Percentiles rank a stretch among this genome's conserved stretches.
phyloP scores from a whole-genome alignment of 2,888 invertebrate genomes.

The Dolomedes plantarius region DNA sequence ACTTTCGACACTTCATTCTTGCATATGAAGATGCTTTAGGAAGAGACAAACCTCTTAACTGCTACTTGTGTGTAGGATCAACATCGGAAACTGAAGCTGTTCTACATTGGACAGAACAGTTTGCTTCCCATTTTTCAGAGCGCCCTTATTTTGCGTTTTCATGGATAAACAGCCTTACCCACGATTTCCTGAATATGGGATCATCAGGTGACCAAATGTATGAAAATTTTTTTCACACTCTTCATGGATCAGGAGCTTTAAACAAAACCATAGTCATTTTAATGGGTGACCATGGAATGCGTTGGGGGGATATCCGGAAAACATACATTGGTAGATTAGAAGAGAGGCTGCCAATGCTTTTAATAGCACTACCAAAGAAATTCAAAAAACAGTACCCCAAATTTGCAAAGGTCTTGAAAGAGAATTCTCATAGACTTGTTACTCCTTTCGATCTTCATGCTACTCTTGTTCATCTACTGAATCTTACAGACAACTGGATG shows the following conservation, averaged over 20 bases:
- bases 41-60: conserved; percentile 19
- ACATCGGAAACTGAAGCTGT: conserved; percentile 67
- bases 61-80: conserved; percentile 59
- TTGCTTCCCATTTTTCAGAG: conserved; percentile 44
- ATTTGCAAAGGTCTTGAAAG: conserved; percentile 82
- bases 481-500: conserved; percentile 31
- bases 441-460: conserved; percentile 78
- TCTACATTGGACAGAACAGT: conserved; percentile 47
- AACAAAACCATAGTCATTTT: conserved; percentile 71
- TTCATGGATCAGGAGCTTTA: conserved; percentile 79
- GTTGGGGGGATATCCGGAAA: conserved; percentile 76
- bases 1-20: conserved; percentile 76
- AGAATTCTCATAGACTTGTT: conserved; percentile 79
- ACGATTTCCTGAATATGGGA: conserved; percentile 76
- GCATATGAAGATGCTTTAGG: conserved; percentile 74
- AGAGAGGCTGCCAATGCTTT: conserved; percentile 76
- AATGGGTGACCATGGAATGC: conserved; percentile 77
- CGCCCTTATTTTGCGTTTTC: conserved; percentile 75
- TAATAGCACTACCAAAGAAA: conserved; percentile 82
- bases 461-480: conserved; percentile 76
- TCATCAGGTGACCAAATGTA: conserved; percentile 76
- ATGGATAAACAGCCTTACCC: conserved; percentile 76
- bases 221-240: conserved; percentile 79
- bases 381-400: conserved; percentile 82
- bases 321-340: conserved; percentile 77